Percentiles rank a stretch among this genome's conserved stretches.
Evolutionary conservation across 1,140 invertebrate genomes (phyloP).

Genomic region (Nasonia vitripennis): DNA sequence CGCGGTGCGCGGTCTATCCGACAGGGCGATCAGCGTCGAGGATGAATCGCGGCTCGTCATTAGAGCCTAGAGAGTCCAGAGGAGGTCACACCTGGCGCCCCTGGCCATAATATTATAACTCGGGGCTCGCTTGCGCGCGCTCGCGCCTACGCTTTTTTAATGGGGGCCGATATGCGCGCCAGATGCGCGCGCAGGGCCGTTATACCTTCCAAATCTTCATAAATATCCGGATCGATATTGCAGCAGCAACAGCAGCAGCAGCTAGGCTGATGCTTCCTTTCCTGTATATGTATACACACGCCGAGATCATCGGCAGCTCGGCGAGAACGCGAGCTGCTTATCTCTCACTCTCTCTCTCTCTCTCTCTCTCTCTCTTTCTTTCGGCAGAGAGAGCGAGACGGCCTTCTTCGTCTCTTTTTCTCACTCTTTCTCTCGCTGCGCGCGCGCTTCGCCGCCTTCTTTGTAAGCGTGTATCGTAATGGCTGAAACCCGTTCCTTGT

Average conservation of each 20-base stretch:
- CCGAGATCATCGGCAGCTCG: background rate
- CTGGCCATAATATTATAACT: constrained; percentile 60
- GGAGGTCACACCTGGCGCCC: constrained; percentile 72
- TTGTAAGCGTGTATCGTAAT: constrained; percentile 21
- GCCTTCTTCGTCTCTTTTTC: constrained; percentile 1
- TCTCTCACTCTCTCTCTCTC: background rate
- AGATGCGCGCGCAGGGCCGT: constrained; percentile 64
- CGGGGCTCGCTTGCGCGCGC: constrained; percentile 31
- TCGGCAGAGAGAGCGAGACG: background rate
- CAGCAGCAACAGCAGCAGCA: constrained; percentile 51
- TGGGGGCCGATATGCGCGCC: constrained; percentile 60
- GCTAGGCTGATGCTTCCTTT: constrained; percentile 19
- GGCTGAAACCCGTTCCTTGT: constrained; percentile 47
- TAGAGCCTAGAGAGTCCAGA: constrained; percentile 60
- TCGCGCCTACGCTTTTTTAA: constrained; percentile 41
- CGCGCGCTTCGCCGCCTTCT: background rate
- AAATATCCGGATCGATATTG: constrained; percentile 66
- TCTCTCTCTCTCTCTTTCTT: background rate
- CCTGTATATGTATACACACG: constrained; percentile 5
- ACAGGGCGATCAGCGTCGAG: constrained; percentile 55
- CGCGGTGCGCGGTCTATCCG: constrained; percentile 5
- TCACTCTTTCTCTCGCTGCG: background rate
- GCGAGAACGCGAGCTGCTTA: background rate
- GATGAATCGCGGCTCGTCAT: constrained; percentile 65
- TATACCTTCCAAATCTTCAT: constrained; percentile 68